Base-by-base conservation (phyloP, 2,888 invertebrate species). In the Altica lythri region DNA sequence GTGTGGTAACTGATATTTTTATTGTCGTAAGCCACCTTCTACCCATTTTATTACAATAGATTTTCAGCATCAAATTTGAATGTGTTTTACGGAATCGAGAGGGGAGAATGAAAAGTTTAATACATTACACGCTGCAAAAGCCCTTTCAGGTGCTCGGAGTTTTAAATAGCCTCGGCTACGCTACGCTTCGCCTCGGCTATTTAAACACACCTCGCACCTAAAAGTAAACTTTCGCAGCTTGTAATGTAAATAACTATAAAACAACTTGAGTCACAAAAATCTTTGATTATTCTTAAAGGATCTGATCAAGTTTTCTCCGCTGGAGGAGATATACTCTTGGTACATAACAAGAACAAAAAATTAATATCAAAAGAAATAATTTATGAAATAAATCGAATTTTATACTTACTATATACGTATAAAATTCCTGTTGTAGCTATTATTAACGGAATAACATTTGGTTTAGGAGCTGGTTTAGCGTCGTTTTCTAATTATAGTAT, bases 371-470 rank as follows among this genome's bases (percentile, higher is more conserved):
- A 17, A 14, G 13, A 46, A 6, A 10, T 10, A 13, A 14, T 3
- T 19, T 2, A n/a, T n/a, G n/a, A n/a, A n/a, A n/a, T n/a, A n/a
- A n/a, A n/a, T n/a, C n/a, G n/a, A n/a, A 80, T 91, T 30, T 92
- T 96, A 74, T 84, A 0, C 79, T 83, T 66, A 82, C 19, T 96
- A 95, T 77, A 96, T 97, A 71, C 86, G 50, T 90, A 90, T 65
- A 85, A 86, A 72, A 87, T 90, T 59, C 98, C 98, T 0, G 95
- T 92, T 71, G 81, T 99, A 53, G 92, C 97, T 1, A 72, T 98
- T 2, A 92, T 98, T 52, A 85, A 94, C 79, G 97, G 97, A 1
- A 93, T 98, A 54, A 93, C 94, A 0, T 97, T 98, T 16, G 99
- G 98, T 22, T 97, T 96, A 48, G 98, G 98, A 25, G 88, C 95